phyloP scores from a whole-genome alignment of 2,888 invertebrate genomes.

The Aphodius sticticus region DNA sequence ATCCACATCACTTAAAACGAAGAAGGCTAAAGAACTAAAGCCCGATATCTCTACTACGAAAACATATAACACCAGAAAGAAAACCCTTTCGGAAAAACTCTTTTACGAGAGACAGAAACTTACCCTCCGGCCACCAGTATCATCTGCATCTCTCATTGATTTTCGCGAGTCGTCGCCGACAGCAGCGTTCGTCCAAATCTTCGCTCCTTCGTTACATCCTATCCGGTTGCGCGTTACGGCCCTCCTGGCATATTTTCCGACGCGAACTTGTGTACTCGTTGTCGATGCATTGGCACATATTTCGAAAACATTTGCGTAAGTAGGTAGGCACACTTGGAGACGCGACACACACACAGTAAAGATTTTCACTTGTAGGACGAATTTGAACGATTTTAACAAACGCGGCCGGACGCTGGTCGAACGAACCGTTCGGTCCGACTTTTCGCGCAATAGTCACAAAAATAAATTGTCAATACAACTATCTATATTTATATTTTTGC shows the following conservation, averaged over 20 bases:
- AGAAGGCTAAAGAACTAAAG: not conserved
- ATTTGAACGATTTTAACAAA: too few species aligned
- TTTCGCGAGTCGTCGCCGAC: slow-evolving; percentile 19
- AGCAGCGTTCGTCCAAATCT: not conserved
- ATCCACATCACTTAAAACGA: not conserved
- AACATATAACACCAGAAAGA: not conserved
- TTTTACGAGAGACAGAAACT: slow-evolving; percentile 43
- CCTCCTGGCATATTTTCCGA: not conserved
- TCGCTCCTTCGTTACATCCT: slow-evolving; percentile 12
- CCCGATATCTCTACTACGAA: not conserved
- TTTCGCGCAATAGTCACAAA: slow-evolving; percentile 5
- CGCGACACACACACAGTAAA: slow-evolving; percentile 4
- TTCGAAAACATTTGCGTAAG: slow-evolving; percentile 34
- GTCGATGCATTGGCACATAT: slow-evolving; percentile 28
- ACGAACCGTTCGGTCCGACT: slow-evolving; percentile 15
- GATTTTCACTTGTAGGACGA: too few species aligned
- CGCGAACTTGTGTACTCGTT: slow-evolving; percentile 12
- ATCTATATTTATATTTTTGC: not conserved
- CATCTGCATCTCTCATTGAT: slow-evolving; percentile 65
- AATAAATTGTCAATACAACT: not conserved
- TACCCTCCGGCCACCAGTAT: slow-evolving; percentile 65
- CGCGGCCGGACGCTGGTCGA: not conserved
- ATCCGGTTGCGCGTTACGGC: slow-evolving; percentile 11
- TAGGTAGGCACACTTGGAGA: slow-evolving; percentile 7
- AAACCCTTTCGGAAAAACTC: not conserved